Percentiles rank a stretch among this genome's conserved stretches.
Evolutionary conservation across 2,113 vertebrate genomes (phyloP).

Genomic region (Heliornis fulica): DNA sequence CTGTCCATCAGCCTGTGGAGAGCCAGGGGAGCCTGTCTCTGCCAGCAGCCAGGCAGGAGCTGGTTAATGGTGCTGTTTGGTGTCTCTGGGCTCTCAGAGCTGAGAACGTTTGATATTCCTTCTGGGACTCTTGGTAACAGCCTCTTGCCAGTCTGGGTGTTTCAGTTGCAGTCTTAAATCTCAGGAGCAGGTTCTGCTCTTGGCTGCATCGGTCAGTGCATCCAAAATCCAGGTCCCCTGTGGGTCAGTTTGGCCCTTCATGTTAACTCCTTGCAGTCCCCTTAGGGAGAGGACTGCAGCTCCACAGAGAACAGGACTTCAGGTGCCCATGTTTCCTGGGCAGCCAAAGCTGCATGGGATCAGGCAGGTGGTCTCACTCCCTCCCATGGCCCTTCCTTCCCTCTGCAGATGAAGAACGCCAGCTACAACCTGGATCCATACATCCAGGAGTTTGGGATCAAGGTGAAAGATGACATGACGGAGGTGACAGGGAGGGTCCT

Average conservation of each 20-base stretch:
- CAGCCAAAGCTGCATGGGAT: background rate
- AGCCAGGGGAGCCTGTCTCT: background rate
- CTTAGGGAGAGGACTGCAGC: background rate
- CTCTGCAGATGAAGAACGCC: slow-evolving; percentile 95
- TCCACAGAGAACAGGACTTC: background rate
- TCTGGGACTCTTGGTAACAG: background rate
- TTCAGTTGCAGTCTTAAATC: background rate
- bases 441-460: slow-evolving; percentile 99
- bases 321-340: accelerated
- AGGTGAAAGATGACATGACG: slow-evolving; percentile 98
- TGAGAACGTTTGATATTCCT: background rate
- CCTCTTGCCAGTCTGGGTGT: background rate
- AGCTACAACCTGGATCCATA: slow-evolving; percentile 99
- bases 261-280: accelerated
- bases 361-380: background rate
- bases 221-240: accelerated
- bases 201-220: background rate
- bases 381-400: background rate
- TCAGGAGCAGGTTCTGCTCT: background rate
- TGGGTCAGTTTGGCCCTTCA: background rate
- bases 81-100: background rate
- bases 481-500: slow-evolving; percentile 96
- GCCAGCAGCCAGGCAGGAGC: background rate
- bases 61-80: accelerated
- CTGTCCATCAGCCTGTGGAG: background rate